Evolutionary conservation across 2,888 invertebrate species (phyloP).

Genomic region (Malacosoma neustria): DNA sequence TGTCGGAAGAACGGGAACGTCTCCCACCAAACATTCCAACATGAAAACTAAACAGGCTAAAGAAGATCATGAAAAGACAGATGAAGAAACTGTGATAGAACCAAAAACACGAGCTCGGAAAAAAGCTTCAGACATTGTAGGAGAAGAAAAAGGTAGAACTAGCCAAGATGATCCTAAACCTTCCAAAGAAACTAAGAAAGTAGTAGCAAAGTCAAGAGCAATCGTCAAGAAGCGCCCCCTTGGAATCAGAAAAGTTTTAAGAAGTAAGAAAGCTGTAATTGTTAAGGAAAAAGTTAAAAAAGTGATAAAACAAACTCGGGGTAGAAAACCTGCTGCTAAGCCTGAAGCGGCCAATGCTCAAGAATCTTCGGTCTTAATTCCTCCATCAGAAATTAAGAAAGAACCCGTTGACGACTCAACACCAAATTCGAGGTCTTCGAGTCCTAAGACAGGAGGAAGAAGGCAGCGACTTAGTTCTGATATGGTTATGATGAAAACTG

Average conservation of each 20-base stretch:
- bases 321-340: constrained; percentile 48
- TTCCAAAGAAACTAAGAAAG: constrained; percentile 57
- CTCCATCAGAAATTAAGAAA: constrained; percentile 60
- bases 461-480: constrained; percentile 61
- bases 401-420: constrained; percentile 56
- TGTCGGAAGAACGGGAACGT: constrained; percentile 62
- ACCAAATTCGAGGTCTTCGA: constrained; percentile 60
- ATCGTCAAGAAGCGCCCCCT: constrained; percentile 59
- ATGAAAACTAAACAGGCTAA: constrained; percentile 70
- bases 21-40: constrained; percentile 67
- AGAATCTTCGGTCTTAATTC: constrained; percentile 49
- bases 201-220: constrained; percentile 49
- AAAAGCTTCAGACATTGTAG: constrained; percentile 53
- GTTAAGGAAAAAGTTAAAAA: constrained; percentile 52
- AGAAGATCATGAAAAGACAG: constrained; percentile 60
- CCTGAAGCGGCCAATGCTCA: constrained; percentile 40
- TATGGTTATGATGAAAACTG: constrained; percentile 62
- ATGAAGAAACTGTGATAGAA: constrained; percentile 57
- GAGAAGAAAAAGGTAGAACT: constrained; percentile 50
- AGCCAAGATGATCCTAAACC: constrained; percentile 59
- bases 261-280: constrained; percentile 50
- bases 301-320: constrained; percentile 46
- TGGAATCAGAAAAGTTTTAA: constrained; percentile 60
- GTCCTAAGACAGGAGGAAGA: constrained; percentile 59
- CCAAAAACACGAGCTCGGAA: constrained; percentile 67